Base-by-base conservation (phyloP, 2,888 invertebrate genomes). In the Argynnis bischoffii region DNA sequence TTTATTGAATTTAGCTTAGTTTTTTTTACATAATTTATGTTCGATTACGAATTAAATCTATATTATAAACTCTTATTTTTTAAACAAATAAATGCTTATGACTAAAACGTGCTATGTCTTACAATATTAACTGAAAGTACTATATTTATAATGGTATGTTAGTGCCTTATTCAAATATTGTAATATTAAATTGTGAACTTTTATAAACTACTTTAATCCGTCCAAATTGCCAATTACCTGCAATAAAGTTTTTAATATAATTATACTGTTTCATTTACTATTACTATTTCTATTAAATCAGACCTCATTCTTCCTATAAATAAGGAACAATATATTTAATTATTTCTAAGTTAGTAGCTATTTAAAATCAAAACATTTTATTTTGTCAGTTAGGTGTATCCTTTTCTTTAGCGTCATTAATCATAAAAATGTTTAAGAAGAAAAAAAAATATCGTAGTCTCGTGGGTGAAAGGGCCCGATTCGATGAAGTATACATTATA, bases 21-120 rank as follows among this genome's bases (percentile, higher is more conserved):
- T 72, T 86, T 84, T 88, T 86, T 89, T 74, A 89, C 81, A 80
- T 90, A 87, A 91, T 89, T 91, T 92, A 91, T 92, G 85, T 79
- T 81, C 78, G 79, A 80, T 73, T 80, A 85, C 81, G 83, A 87
- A 85, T 83, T 86, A 87, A 86, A 88, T 80, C 81, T 90, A 88
- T 89, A 86, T 86, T 87, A 89, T 86, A 83, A 84, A 87, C 77
- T 80, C 76, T 81, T 87, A 86, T 88, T 85, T 26, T 84, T 89
- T 87, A 86, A 83, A 81, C 78, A 85, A 82, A 83, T 81, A 84
- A 74, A 85, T 87, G 85, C 84, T 86, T 87, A 86, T 76, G 80
- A 81, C 78, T 83, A 81, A 80, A 81, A 82, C 79, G 83, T 86
- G 84, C 83, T 86, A 86, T 85, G 78, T 78, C 80, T 79, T 79